A percentile compares a stretch with the other conserved stretches of the same genome.
phyloP scores from a whole-genome alignment of 2,113 vertebrate genomes.

The Rhinolophus ferrumequinum region DNA sequence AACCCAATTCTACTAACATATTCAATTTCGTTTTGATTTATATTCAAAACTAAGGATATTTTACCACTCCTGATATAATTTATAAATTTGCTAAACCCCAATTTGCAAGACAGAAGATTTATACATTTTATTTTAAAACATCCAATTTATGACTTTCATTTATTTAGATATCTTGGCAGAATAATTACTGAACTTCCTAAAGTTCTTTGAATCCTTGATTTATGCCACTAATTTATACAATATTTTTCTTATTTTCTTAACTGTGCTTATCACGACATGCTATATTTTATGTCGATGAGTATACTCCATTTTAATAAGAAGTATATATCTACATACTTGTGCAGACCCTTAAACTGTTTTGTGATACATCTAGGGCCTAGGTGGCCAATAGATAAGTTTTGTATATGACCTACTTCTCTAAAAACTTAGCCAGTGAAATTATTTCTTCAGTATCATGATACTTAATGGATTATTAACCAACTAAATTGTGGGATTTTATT shows the following conservation, averaged over 20 bases:
- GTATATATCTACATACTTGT: neutral
- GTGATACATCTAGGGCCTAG: neutral
- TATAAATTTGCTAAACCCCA: neutral
- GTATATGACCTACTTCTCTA: neutral
- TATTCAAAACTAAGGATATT: neutral
- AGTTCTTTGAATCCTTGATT: neutral
- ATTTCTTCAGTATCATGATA: slow-evolving; percentile 5
- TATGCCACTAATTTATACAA: slow-evolving; percentile 18
- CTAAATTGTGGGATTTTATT: slow-evolving; percentile 28
- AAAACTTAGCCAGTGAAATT: neutral
- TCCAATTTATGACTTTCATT: slow-evolving; percentile 49
- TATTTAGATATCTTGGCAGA: slow-evolving; percentile 36
- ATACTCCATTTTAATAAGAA: neutral
- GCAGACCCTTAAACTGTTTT: neutral
- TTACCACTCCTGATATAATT: slow-evolving; percentile 5
- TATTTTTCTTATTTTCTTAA: slow-evolving; percentile 46
- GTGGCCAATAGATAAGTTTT: neutral
- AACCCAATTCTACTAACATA: neutral
- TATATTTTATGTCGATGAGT: slow-evolving; percentile 17
- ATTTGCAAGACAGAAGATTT: slow-evolving; percentile 42
- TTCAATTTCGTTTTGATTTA: slow-evolving; percentile 40
- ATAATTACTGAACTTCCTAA: slow-evolving; percentile 30
- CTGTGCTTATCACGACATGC: neutral
- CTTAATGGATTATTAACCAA: slow-evolving; percentile 63
- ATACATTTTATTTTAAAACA: slow-evolving; percentile 49